Base-by-base conservation (phyloP, 2,113 vertebrate species). In the Rafetus swinhoei region DNA sequence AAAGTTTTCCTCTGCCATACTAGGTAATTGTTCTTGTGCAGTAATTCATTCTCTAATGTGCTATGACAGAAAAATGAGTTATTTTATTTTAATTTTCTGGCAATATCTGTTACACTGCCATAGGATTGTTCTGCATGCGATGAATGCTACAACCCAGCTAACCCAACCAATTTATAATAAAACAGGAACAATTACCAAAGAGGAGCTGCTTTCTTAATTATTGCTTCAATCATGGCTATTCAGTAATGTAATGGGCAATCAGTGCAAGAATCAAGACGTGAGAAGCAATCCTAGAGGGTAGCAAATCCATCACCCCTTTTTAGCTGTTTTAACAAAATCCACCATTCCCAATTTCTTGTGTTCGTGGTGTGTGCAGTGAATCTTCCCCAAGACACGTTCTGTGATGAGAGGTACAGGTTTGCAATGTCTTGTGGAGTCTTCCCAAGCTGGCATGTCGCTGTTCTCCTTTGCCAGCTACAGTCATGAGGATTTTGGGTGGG, bases 181-280 rank as follows among this genome's bases (percentile, higher is more conserved):
- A 1, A 89, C 76, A 87, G 85, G 54, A 86, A 32, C 50, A 57
- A 56, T 79, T 85, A 81, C 65, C 0, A 3, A 83, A 3, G 62
- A 9, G 0, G 2, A 86, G 86, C 96, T 92, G 91, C 88, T 79
- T 91, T 95, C 90, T 93, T 96, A 95, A 95, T 96, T 96, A 97
- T 86, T 3, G 0, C 56, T 94, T 91, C 92, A 92, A 22, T 96
- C 83, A 39, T 4, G 81, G 39, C 14, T 94, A 79, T 93, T 97
- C 93, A 84, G 77, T 84, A 65, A 95, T 89, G 84, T 93, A 91
- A 91, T 82, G 79, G 82, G 89, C 87, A 94, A 95, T 96, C 91
- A 4, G 92, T 97, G 85, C 80, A 93, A 92, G 94, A 91, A 94
- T 95, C 93, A 85, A 89, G 84, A 82, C 86, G 93, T 94, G 88